Percentiles rank a stretch among this genome's conserved stretches.
Conservation (phyloP, 2,888 invertebrate species). For the Palloptera scutellata region DNA sequence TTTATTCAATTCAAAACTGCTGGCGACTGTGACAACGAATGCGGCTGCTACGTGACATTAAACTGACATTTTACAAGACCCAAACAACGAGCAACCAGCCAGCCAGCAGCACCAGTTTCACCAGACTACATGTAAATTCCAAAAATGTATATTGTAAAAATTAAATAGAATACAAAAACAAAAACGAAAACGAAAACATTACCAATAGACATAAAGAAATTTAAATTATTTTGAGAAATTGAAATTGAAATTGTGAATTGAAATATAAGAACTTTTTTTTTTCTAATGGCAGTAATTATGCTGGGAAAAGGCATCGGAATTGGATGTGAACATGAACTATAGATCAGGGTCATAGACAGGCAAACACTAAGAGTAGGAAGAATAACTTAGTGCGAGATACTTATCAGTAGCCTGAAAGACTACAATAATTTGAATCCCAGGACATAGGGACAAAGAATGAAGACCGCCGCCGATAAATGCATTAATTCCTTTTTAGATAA, state of each 20-base stretch:
- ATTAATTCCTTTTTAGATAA: no score
- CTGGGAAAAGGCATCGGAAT: no score
- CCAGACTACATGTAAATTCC: constrained; percentile 8
- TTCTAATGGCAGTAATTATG: no score
- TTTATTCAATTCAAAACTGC: constrained; percentile 54
- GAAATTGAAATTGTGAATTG: not conserved
- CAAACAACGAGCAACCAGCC: not conserved
- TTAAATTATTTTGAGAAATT: constrained; percentile 24
- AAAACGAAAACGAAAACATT: no score
- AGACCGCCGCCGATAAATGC: no score
- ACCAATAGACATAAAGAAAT: not conserved
- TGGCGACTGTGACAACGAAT: constrained; percentile 43
- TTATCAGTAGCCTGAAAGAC: no score
- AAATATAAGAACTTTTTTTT: not conserved
- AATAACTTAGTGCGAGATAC: no score
- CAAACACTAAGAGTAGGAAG: no score
- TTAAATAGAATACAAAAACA: not conserved
- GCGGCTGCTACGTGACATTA: constrained; percentile 44
- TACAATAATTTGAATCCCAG: no score
- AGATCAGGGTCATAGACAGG: no score
- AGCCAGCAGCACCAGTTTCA: not conserved
- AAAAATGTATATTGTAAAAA: constrained; percentile 1
- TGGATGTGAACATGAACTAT: no score
- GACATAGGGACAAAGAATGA: no score
- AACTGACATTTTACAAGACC: constrained; percentile 41